phyloP scores from a whole-genome alignment of 2,888 invertebrate genomes.

The Lasioglossum oenotherae region DNA sequence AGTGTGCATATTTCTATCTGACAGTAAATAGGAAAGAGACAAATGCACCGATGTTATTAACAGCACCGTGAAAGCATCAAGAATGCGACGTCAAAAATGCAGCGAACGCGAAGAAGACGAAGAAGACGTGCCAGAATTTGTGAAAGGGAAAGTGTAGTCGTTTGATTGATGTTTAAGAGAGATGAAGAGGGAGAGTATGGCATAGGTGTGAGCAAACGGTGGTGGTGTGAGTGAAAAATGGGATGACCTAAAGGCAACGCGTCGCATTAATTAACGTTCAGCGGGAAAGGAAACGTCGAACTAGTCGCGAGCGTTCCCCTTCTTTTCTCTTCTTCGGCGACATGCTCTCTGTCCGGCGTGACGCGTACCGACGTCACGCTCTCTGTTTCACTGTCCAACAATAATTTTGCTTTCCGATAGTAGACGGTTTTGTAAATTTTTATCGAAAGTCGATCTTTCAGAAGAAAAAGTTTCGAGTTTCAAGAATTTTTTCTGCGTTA shows the following conservation, averaged over 20 bases:
- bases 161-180: constrained; percentile 4
- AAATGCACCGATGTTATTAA: background rate
- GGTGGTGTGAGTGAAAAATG: constrained; percentile 4
- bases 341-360: constrained; percentile 36
- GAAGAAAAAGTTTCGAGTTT: background rate
- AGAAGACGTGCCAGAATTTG: background rate
- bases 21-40: background rate
- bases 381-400: constrained; percentile 22
- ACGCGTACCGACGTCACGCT: background rate
- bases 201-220: background rate
- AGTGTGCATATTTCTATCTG: background rate
- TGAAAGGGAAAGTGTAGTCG: constrained; percentile 3
- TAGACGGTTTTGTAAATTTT: background rate
- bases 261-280: background rate
- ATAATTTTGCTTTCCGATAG: background rate
- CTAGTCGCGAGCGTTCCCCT: constrained; percentile 32
- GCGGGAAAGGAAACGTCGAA: constrained; percentile 28
- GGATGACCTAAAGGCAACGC: constrained; percentile 25
- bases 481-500: background rate
- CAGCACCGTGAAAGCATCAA: background rate
- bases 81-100: constrained; percentile 6
- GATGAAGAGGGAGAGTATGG: background rate
- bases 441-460: constrained; percentile 31
- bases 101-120: background rate
- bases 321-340: constrained; percentile 28